Percentiles rank a stretch among this genome's conserved stretches.
phyloP scores from a whole-genome alignment of 2,888 invertebrate genomes.

The Sthenelais limicola region DNA sequence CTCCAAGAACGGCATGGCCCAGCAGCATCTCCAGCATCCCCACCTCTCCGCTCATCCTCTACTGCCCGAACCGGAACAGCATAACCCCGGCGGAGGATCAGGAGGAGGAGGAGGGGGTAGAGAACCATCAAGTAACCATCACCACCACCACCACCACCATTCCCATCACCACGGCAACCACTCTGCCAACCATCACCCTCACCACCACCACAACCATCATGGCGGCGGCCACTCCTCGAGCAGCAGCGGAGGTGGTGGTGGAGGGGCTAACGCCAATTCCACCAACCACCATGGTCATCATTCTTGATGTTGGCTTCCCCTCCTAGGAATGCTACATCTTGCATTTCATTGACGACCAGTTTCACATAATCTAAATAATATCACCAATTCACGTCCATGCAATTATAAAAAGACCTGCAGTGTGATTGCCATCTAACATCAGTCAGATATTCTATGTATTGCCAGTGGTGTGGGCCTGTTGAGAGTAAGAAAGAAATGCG shows the following conservation, averaged over 20 bases:
- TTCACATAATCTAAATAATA: too few relatives aligned
- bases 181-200: slow-evolving; percentile 9
- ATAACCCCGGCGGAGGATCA: neutral
- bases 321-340: slow-evolving; percentile 18
- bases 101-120: neutral
- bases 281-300: slow-evolving; percentile 37
- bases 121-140: neutral
- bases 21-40: neutral
- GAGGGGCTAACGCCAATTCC: slow-evolving; percentile 12
- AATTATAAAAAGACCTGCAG: too few relatives aligned
- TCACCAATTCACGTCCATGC: too few relatives aligned
- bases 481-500: too few relatives aligned
- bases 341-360: slow-evolving; percentile 26
- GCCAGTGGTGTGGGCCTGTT: too few relatives aligned
- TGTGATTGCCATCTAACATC: too few relatives aligned
- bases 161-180: slow-evolving; percentile 16
- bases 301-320: slow-evolving; percentile 38
- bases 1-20: slow-evolving; percentile 34
- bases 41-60: neutral
- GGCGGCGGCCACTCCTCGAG: neutral
- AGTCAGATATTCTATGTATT: too few relatives aligned
- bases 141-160: slow-evolving; percentile 15
- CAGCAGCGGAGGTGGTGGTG: slow-evolving; percentile 4
- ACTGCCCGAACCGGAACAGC: neutral
- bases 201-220: slow-evolving; percentile 38